phyloP scores from a whole-genome alignment of 2,113 vertebrate genomes.

The Regulus satrapa region DNA sequence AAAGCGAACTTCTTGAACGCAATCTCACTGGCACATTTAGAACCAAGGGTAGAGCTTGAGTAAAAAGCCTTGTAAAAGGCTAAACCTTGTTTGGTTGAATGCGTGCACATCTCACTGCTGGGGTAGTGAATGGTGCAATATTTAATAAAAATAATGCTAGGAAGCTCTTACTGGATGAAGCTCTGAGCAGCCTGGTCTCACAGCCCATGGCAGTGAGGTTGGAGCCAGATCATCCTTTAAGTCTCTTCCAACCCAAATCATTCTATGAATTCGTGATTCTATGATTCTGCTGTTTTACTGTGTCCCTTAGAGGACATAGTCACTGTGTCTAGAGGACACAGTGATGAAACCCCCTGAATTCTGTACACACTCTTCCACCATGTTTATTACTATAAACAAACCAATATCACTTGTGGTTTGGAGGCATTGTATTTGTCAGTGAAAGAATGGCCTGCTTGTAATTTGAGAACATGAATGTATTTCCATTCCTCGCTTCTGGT shows the following conservation, averaged over 20 bases:
- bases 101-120: neutral
- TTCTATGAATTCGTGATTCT: neutral
- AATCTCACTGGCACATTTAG: fast-evolving
- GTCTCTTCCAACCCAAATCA: neutral
- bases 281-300: neutral
- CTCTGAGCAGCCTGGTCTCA: neutral
- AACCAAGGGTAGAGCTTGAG: neutral
- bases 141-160: neutral
- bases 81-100: neutral
- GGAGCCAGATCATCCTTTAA: neutral
- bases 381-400: neutral
- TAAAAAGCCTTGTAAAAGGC: neutral
- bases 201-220: neutral
- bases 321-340: neutral
- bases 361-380: fast-evolving
- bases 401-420: neutral
- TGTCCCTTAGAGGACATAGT: neutral
- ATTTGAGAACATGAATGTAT: neutral
- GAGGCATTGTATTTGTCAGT: neutral
- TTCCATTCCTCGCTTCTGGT: neutral
- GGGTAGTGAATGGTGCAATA: neutral
- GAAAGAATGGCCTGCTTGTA: neutral
- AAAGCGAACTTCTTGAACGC: neutral
- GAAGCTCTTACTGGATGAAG: neutral
- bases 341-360: neutral